Conservation (phyloP, 2,113 vertebrate genomes). For the Halcyon senegalensis region DNA sequence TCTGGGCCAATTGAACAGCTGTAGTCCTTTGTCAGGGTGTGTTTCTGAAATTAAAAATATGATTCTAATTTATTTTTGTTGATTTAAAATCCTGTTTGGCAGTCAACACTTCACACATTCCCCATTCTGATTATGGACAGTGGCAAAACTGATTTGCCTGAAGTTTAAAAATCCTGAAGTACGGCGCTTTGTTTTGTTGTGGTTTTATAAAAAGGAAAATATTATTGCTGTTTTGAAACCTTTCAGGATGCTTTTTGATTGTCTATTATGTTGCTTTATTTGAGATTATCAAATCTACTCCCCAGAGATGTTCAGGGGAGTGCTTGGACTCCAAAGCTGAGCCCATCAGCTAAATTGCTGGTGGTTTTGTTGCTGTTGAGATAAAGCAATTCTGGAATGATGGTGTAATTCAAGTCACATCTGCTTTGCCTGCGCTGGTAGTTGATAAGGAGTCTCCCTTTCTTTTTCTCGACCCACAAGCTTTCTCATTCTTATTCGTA, state of each 20-base stretch:
- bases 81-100: background rate
- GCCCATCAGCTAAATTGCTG: background rate
- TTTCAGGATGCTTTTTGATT: background rate
- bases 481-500: background rate
- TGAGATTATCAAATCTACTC: background rate
- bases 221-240: background rate
- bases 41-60: slow-evolving; percentile 13
- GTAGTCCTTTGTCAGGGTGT: slow-evolving; percentile 17
- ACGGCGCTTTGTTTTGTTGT: background rate
- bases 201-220: background rate
- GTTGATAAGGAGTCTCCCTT: background rate
- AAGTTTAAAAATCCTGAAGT: background rate
- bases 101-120: background rate
- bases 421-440: background rate
- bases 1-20: slow-evolving; percentile 36
- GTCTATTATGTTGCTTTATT: background rate
- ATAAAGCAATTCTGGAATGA: no score
- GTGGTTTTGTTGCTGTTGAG: background rate
- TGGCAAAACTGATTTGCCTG: background rate
- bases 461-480: background rate
- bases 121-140: background rate
- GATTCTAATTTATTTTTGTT: background rate
- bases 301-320: background rate
- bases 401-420: background rate
- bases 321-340: background rate